Evolutionary conservation across 1,140 invertebrate genomes (phyloP).

Genomic region (Drosophila mauritiana): DNA sequence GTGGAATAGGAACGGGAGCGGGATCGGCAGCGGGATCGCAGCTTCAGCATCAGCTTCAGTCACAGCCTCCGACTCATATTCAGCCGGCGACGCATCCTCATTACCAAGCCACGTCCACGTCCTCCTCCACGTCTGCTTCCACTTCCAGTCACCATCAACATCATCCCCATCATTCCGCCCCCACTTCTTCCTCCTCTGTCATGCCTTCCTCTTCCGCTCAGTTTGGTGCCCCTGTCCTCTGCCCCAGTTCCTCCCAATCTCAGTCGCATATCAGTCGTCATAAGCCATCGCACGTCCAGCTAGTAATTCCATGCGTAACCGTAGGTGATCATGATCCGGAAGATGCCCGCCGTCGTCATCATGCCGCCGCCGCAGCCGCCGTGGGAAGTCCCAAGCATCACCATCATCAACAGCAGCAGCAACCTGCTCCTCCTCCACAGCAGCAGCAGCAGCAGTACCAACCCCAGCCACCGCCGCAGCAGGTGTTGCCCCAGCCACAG

Average conservation of each 20-base stretch:
- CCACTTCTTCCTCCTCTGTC: conserved; percentile 23
- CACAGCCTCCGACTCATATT: conserved; percentile 23
- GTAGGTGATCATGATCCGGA: conserved; percentile 92
- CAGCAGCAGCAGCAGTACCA: conserved; percentile 84
- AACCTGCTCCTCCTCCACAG: conserved; percentile 29
- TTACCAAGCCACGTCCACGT: conserved; percentile 67
- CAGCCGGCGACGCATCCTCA: conserved; percentile 77
- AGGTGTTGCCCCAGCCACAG: conserved; percentile 53
- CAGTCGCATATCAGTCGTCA: conserved; percentile 74
- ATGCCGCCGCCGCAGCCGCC: conserved; percentile 74
- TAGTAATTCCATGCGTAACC: conserved; percentile 92
- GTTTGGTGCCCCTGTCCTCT: conserved; percentile 46
- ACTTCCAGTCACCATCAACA: conserved; percentile 84
- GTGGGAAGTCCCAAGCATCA: conserved; percentile 85
- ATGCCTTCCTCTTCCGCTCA: conserved; percentile 44
- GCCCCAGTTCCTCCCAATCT: conserved; percentile 38
- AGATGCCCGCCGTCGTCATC: conserved; percentile 86
- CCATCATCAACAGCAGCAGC: conserved; percentile 69
- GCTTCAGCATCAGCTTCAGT: conserved; percentile 62
- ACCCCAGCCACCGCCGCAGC: conserved; percentile 84
- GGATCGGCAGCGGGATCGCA: conserved; percentile 62
- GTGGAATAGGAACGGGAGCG: conserved; percentile 78
- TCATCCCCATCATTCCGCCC: conserved; percentile 47
- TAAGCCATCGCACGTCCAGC: conserved; percentile 87
- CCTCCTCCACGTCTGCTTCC: conserved; percentile 81